A percentile compares a stretch with the other conserved stretches of the same genome.
These are phyloP conservation scores for Orius laevigatus DNA, from an alignment of 1,140 invertebrate genomes.

Conservation along the genomic window DNA sequence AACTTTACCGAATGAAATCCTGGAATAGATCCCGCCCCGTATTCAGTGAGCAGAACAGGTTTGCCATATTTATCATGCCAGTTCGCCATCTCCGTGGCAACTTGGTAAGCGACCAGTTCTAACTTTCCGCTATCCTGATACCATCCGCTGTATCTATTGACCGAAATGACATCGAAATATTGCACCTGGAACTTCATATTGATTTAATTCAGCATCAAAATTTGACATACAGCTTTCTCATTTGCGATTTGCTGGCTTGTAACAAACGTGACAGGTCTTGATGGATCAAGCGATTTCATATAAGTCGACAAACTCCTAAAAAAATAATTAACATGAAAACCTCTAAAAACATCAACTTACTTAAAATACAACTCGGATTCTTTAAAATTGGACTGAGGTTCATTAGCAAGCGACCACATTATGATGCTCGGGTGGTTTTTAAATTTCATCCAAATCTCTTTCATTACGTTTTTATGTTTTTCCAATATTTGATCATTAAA, in stretches of 20 bases:
- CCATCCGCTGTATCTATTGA: conserved; percentile 49
- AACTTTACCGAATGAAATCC: conserved; percentile 35
- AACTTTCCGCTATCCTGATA: conserved; percentile 38
- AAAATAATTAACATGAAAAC: conserved; percentile 2
- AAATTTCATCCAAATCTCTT: conserved; percentile 36
- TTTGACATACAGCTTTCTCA: conserved; percentile 23
- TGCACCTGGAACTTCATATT: conserved; percentile 27
- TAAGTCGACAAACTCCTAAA: not conserved
- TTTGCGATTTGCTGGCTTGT: conserved; percentile 20
- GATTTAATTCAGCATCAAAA: not conserved
- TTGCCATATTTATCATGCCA: conserved; percentile 36
- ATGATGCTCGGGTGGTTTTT: conserved; percentile 44
- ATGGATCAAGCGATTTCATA: conserved; percentile 19
- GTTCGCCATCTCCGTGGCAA: conserved; percentile 30
- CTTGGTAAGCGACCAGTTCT: conserved; percentile 32
- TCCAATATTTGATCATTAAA: conserved; percentile 26
- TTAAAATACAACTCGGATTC: conserved; percentile 36
- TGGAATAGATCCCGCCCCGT: conserved; percentile 44
- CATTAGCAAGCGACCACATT: conserved; percentile 50
- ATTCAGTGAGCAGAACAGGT: conserved; percentile 46
- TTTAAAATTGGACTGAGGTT: conserved; percentile 31
- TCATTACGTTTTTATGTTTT: conserved; percentile 36
- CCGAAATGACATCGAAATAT: conserved; percentile 40
- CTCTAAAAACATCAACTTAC: conserved; percentile 24
- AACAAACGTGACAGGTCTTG: conserved; percentile 25